Evolutionary conservation across 2,113 vertebrate genomes (phyloP).

Genomic region (Propithecus coquereli): DNA sequence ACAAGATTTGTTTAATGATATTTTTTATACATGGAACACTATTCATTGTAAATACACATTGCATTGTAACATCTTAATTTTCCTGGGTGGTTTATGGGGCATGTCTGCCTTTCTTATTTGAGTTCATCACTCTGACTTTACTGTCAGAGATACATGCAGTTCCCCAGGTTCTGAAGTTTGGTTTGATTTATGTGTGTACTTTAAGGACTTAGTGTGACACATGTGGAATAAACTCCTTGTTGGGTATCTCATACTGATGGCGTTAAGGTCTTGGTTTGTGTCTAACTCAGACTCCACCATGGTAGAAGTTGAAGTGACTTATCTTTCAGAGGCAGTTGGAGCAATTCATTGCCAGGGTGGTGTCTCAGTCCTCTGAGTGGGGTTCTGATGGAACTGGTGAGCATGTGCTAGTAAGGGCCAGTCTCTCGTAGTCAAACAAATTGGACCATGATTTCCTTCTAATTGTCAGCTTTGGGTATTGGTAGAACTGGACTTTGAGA

Average conservation of each 20-base stretch:
- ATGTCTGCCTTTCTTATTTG: background rate
- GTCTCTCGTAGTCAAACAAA: background rate
- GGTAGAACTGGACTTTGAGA: background rate
- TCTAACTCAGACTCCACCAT: background rate
- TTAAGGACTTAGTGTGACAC: background rate
- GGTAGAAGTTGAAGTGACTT: background rate
- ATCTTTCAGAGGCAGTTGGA: background rate
- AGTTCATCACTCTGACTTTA: background rate
- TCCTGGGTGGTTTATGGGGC: background rate
- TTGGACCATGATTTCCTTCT: background rate
- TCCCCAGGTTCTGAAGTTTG: background rate
- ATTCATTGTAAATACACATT: background rate
- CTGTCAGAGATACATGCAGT: background rate
- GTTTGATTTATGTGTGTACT: background rate
- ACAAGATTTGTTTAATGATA: slow-evolving; percentile 37
- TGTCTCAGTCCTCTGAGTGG: background rate
- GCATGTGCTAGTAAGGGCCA: background rate
- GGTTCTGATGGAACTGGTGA: background rate
- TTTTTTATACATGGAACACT: background rate
- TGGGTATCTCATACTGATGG: background rate
- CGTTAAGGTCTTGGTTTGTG: background rate
- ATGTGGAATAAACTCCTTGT: background rate
- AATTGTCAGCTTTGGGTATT: background rate
- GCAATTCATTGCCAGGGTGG: background rate
- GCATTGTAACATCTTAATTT: background rate